phyloP scores from a whole-genome alignment of 1,140 invertebrate species.

The Centruroides vittatus region DNA sequence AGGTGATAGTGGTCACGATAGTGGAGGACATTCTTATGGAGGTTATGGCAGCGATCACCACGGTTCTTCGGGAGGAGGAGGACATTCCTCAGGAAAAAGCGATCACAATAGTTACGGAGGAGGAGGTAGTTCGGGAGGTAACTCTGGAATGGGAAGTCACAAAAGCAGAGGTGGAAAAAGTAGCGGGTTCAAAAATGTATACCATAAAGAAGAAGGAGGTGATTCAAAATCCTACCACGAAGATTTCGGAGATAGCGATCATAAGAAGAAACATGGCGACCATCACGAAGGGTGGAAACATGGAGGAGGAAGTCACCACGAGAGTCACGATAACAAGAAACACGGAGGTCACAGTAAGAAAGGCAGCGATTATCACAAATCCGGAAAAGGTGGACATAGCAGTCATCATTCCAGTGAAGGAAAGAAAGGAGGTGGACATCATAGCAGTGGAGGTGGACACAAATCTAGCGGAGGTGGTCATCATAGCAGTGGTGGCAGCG shows the following conservation, averaged over 20 bases:
- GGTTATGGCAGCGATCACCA: conserved; percentile 14
- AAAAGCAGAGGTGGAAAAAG: conserved; percentile 1
- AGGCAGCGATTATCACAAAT: conserved; percentile 7
- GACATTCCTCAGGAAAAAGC: conserved; percentile 1
- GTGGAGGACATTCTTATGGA: not conserved
- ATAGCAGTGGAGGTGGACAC: too few species aligned
- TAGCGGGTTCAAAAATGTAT: conserved; percentile 15
- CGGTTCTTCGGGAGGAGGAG: conserved; percentile 6
- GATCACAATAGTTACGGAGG: conserved; percentile 7
- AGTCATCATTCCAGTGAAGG: not conserved
- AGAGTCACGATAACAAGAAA: conserved; percentile 7
- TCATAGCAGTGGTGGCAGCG: too few species aligned
- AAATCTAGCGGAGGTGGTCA: too few species aligned
- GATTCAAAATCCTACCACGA: conserved; percentile 17
- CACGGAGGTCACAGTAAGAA: conserved; percentile 5
- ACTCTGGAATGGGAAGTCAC: conserved; percentile 8
- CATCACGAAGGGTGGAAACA: conserved; percentile 3
- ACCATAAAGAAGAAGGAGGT: conserved; percentile 17
- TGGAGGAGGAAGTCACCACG: not conserved
- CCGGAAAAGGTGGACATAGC: conserved; percentile 5
- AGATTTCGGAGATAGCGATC: conserved; percentile 13
- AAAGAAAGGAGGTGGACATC: not conserved
- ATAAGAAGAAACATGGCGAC: conserved; percentile 10
- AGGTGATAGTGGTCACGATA: too few species aligned
- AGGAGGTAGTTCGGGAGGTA: conserved; percentile 9